Evolutionary conservation across 2,888 invertebrate species (phyloP).

Genomic region (Furcula furcula): DNA sequence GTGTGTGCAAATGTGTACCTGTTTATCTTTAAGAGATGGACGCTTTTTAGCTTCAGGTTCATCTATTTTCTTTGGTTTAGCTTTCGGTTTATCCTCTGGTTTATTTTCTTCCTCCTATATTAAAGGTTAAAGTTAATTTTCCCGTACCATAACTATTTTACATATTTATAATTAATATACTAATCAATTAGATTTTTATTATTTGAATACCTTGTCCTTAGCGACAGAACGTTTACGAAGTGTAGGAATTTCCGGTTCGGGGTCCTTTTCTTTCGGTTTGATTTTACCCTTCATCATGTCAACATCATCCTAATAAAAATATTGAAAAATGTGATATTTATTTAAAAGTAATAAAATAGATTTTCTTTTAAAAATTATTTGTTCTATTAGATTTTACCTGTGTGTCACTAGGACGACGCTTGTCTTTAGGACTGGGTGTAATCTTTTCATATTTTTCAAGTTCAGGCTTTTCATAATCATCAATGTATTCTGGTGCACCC

Average conservation of each 20-base stretch:
- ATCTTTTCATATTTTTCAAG: constrained; percentile 85
- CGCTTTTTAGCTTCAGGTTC: constrained; percentile 68
- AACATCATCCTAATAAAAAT: constrained; percentile 60
- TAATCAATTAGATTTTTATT: constrained; percentile 1
- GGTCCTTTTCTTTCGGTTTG: constrained; percentile 69
- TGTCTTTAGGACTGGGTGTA: constrained; percentile 66
- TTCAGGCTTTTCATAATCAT: constrained; percentile 88
- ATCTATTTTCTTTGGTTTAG: constrained; percentile 63
- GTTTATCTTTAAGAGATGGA: constrained; percentile 69
- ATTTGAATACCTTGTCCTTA: constrained; percentile 65
- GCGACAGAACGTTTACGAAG: constrained; percentile 67
- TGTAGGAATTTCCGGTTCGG: constrained; percentile 65
- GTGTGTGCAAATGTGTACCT: constrained; percentile 48
- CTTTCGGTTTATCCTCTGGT: constrained; percentile 72
- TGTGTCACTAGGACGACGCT: constrained; percentile 61
- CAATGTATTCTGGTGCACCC: constrained; percentile 75
- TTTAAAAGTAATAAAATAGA: neutral
- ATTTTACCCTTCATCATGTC: constrained; percentile 75
- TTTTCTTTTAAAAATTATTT: neutral
- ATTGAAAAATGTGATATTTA: neutral
- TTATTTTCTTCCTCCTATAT: constrained; percentile 69
- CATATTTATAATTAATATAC: too few relatives aligned
- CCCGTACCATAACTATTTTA: too few relatives aligned
- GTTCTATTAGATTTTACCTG: constrained; percentile 47
- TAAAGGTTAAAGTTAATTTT: constrained; percentile 19